Evolutionary conservation across 2,888 invertebrate genomes (phyloP), one percentile per base, ranked within the genome.

Genomic region (Amphipoea lucens): DNA sequence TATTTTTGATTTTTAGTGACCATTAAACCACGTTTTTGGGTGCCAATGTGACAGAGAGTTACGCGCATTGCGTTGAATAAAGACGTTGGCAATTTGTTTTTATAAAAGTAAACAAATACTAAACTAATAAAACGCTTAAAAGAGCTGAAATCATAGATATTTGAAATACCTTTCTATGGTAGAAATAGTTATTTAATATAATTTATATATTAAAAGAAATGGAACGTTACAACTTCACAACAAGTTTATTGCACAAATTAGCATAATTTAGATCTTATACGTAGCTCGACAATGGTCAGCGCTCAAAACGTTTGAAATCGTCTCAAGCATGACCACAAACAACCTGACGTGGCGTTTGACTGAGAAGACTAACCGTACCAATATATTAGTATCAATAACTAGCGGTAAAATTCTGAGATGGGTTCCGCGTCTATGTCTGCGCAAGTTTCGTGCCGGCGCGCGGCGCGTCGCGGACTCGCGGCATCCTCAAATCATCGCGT

Each of bases 401-500:
- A 84, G 20, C 80, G 76, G 76, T 80, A 71, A 63, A 74, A 54
- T 66, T n/a, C 11, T 40, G 17, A 69, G 29, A 68, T 77, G 71
- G 74, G 85, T 81, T 68, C 76, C 85, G 66, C 62, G 51, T 48
- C 36, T 62, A 29, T 57, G 69, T 66, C 76, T 70, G 65, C 74
- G 76, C 84, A 72, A 74, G 71, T 48, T 63, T 48, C 40, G 67
- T 76, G 68, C 11, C 63, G 57, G 60, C 65, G 74, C 74, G 81
- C 63, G 57, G 60, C 57, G 74, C 63, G 81, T n/a, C 62, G 62
- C 62, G 29, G n/a, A n/a, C 60, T 54, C 67, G 83, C 54, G 63
- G 67, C 81, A 78, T 82, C 78, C 76, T 81, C 71, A 74, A 87
- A 81, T 82, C 81, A 84, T 81, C 74, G 80, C 80, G 80, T 82